Evolutionary conservation across 2,888 invertebrate genomes (phyloP).

Genomic region (Nomada ferruginata): DNA sequence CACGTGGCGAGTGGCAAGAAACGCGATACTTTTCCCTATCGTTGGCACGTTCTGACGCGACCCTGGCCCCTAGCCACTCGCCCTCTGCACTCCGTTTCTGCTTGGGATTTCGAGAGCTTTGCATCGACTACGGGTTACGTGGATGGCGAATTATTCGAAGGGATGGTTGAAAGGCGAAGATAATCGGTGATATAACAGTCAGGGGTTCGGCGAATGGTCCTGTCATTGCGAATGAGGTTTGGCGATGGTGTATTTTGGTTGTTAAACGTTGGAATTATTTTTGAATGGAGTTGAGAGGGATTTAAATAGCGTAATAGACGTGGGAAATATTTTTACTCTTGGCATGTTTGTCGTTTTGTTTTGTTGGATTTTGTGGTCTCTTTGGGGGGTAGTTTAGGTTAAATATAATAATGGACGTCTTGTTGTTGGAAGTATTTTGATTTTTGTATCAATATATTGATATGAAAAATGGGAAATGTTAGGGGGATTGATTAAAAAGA

Average conservation of each 20-base stretch:
- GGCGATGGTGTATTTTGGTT: too few species aligned
- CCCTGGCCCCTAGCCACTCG: constrained; percentile 63
- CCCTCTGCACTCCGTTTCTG: constrained; percentile 30
- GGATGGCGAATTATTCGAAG: not conserved
- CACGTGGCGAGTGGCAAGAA: constrained; percentile 57
- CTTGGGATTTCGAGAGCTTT: constrained; percentile 20
- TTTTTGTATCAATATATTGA: too few species aligned
- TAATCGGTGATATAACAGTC: constrained; percentile 2
- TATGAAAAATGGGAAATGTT: too few species aligned
- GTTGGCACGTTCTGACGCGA: constrained; percentile 56
- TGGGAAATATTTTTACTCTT: too few species aligned
- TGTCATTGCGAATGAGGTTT: not conserved
- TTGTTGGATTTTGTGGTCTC: too few species aligned
- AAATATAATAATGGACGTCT: too few species aligned
- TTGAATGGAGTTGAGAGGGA: not conserved
- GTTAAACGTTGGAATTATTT: not conserved
- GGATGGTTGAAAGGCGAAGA: not conserved
- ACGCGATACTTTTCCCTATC: constrained; percentile 57
- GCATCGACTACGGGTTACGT: not conserved
- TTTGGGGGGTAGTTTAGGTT: too few species aligned
- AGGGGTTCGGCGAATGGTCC: not conserved
- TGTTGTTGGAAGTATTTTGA: too few species aligned
- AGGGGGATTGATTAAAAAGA: too few species aligned
- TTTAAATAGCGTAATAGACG: too few species aligned
- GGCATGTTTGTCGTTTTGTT: too few species aligned